Conservation (phyloP, 1,140 invertebrate genomes). For the Thereuonema tuberculata region DNA sequence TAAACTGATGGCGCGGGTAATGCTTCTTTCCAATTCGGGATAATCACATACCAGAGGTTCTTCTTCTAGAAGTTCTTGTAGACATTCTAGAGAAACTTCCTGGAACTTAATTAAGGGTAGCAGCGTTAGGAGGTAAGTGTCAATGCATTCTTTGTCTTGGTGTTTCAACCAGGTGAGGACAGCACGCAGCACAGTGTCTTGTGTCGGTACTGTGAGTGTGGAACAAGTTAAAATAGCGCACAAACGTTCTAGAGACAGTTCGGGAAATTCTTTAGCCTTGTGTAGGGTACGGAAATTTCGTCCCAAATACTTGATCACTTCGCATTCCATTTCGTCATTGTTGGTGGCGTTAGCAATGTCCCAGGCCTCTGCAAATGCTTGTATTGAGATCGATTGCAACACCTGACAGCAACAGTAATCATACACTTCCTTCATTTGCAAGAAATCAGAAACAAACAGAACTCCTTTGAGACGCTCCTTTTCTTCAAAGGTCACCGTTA, state of each 20-base stretch:
- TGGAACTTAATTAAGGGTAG: conserved; percentile 3
- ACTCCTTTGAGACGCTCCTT: background rate
- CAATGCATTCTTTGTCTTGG: conserved; percentile 8
- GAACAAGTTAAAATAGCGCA: conserved; percentile 3
- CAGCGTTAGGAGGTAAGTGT: background rate
- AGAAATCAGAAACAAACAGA: background rate
- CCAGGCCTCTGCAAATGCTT: conserved; percentile 3
- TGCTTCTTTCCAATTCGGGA: conserved; percentile 7
- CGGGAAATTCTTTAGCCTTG: conserved; percentile 7
- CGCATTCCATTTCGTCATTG: conserved; percentile 8
- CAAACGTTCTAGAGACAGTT: conserved; percentile 3
- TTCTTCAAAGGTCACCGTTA: background rate
- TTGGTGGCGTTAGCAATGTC: conserved; percentile 6
- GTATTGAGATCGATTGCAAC: conserved; percentile 1
- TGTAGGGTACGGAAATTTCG: conserved; percentile 4
- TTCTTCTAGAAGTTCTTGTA: conserved; percentile 5
- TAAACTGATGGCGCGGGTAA: background rate
- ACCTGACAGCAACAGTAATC: conserved; percentile 5
- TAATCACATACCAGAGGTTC: conserved; percentile 6
- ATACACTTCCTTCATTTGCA: conserved; percentile 4
- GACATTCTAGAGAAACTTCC: conserved; percentile 3
- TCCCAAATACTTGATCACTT: conserved; percentile 7
- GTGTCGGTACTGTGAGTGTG: background rate
- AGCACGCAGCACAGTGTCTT: conserved; percentile 5
- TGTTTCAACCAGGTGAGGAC: conserved; percentile 6